Base-by-base conservation (phyloP, 1,140 invertebrate genomes). In the Adelges cooleyi region DNA sequence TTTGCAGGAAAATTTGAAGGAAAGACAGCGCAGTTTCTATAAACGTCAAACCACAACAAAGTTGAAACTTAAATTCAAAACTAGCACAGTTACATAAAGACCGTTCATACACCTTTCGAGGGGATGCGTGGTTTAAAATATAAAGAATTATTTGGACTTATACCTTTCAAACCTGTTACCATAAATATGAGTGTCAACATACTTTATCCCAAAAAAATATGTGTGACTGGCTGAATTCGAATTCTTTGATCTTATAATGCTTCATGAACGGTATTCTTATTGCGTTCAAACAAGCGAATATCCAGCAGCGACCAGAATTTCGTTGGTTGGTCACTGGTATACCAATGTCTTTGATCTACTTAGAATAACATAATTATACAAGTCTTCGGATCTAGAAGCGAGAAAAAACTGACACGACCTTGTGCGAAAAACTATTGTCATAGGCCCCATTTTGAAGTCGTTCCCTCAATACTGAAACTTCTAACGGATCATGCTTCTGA, bases 201-300 rank as follows among this genome's bases (percentile, higher is more conserved):
- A 11, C 82, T 77, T 93, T 95, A 71, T 94, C 90, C 87, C 89
- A 93, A 71, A 90, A 94, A 75, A 91, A 92, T 1, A 94, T 76
- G 73, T 92, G 87, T 36, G 81, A 81, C 73, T 94, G 90, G 59
- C 88, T 91, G 72, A 95, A 93, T 74, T 95, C 90, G 75, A 95
- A 92, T 73, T 93, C 90, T 54, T 92, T 89, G 50, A 94, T 72
- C 72, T 85, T 85, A 70, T 84, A 81, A 66, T 84, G 79, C 71
- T 92, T 92, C 79, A 91, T 86, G 71, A 93, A 89, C 10, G 89
- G 87, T 66, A 91, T 75, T 67, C 91, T 80, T 70, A 94, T 88
- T 13, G 84, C 84, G 76, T 94, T 94, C 8, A 92, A 76, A 3
- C 83, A 81, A 0, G 91, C 89, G 77, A 92, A 95, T 23, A 93